Conservation (phyloP, 1,140 invertebrate genomes). For the Gryllus bimaculatus region DNA sequence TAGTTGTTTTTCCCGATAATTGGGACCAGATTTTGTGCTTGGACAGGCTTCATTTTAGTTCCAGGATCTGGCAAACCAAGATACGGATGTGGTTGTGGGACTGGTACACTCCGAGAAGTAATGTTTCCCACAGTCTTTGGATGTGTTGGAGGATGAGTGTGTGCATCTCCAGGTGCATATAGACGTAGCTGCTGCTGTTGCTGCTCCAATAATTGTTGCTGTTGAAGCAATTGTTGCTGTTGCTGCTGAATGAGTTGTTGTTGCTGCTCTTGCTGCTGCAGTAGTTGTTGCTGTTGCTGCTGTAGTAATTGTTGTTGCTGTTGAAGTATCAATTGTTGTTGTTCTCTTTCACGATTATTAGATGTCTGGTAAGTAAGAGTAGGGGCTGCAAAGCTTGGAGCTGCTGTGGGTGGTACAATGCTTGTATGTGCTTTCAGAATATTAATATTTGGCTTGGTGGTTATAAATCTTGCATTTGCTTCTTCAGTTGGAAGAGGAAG, state of each 20-base stretch:
- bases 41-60: constrained; percentile 44
- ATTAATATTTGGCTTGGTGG: constrained; percentile 54
- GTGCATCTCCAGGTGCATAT: constrained; percentile 23
- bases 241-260: constrained; percentile 7
- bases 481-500: constrained; percentile 37
- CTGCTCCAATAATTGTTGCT: background rate
- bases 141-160: constrained; percentile 23
- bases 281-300: constrained; percentile 18
- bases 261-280: constrained; percentile 15
- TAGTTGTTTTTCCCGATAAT: constrained; percentile 58
- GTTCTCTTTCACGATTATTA: background rate
- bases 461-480: constrained; percentile 53
- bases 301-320: background rate
- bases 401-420: constrained; percentile 37
- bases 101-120: background rate
- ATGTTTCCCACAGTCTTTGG: constrained; percentile 10
- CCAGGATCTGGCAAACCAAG: constrained; percentile 31
- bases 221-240: constrained; percentile 19
- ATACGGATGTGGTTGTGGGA: constrained; percentile 5
- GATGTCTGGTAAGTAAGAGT: constrained; percentile 25
- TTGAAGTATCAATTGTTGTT: constrained; percentile 8
- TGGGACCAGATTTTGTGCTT: constrained; percentile 29
- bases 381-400: constrained; percentile 42
- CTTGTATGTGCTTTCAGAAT: constrained; percentile 56
- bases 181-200: constrained; percentile 17